Base-by-base conservation (phyloP, 2,888 invertebrate genomes). In the Acanthosoma haemorrhoidale region DNA sequence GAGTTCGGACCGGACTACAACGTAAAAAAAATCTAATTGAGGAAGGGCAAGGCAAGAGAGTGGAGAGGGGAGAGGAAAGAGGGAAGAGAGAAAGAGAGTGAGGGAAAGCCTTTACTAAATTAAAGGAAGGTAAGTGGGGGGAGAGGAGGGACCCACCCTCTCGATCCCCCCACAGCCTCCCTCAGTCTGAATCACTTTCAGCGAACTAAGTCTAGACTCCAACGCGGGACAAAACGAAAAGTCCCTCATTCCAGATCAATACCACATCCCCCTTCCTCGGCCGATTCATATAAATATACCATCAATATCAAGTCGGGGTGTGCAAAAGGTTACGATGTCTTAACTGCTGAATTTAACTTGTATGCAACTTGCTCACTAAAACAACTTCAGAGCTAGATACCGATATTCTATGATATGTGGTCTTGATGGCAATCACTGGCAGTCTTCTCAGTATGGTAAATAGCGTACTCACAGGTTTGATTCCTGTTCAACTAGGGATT, bases 81-180 rank as follows among this genome's bases (percentile, higher is more conserved):
- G 15, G 21, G 13, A 4, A 5, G 58, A 58, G 29, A 21, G 58
- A 60, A n/a, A 16, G 41, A 51, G 38, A 63, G 63, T 41, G 31
- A 21, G 64, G 41, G 31, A 64, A 15, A 41, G 39, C 21, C 64
- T 64, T 64, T 64, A 64, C 64, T 64, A 64, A 64, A 64, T 64
- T 64, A 61, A 61, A 36, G 39, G 29, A 16, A 64, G 38, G 36
- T 21, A 36, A 61, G 41, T 38, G 64, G 38, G 38, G 13, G 39
- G 38, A 38, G 63, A 25, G 31, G 58, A 25, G 58, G 9, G 43
- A 8, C 6, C 9, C 18, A 8, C 8, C 11, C 43, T n/a, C 43
- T 25, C 31, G 13, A 29, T 9, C 41, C 21, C 11, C 58, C 43
- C 36, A 11, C 15, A 38, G 3, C 59, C 34, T 41, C 31, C 66